phyloP scores from a whole-genome alignment of 2,797 vertebrate species.

The Arvicola amphibius region DNA sequence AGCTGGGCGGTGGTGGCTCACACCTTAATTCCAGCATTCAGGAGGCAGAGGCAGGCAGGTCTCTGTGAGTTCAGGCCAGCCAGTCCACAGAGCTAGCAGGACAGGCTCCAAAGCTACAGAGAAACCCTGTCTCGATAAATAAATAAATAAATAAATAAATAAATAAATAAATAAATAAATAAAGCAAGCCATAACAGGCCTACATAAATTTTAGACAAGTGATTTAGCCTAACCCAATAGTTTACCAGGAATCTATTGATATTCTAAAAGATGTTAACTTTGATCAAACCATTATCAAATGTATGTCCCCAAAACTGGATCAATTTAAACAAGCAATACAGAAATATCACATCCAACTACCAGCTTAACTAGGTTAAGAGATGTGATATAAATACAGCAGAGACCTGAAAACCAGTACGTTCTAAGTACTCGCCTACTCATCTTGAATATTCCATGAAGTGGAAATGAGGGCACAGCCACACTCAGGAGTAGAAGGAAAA shows the following conservation, averaged over 20 bases:
- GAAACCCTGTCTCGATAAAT: too few relatives aligned
- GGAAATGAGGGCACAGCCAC: conserved; percentile 4
- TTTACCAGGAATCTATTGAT: neutral
- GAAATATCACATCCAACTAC: neutral
- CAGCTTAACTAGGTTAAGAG: conserved; percentile 5
- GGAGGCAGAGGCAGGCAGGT: too few relatives aligned
- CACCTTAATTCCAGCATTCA: too few relatives aligned
- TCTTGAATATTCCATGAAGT: neutral
- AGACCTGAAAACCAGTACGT: neutral
- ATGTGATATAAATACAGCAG: neutral
- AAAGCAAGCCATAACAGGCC: neutral
- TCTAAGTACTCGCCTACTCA: conserved; percentile 14
- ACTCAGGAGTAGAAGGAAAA: neutral
- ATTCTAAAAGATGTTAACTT: conserved; percentile 6
- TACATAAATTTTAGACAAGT: neutral
- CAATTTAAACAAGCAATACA: neutral
- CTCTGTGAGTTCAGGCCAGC: too few relatives aligned
- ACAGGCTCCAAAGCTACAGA: too few relatives aligned
- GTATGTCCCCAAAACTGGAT: conserved; percentile 33
- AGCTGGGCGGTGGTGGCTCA: too few relatives aligned
- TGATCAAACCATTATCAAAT: conserved; percentile 45
- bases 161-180: too few relatives aligned
- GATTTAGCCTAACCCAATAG: neutral
- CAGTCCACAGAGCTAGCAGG: too few relatives aligned
- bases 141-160: too few relatives aligned